Percentiles rank a stretch among this genome's conserved stretches.
Evolutionary conservation across 2,797 vertebrate genomes (phyloP).

Genomic region (Erithacus rubecula): DNA sequence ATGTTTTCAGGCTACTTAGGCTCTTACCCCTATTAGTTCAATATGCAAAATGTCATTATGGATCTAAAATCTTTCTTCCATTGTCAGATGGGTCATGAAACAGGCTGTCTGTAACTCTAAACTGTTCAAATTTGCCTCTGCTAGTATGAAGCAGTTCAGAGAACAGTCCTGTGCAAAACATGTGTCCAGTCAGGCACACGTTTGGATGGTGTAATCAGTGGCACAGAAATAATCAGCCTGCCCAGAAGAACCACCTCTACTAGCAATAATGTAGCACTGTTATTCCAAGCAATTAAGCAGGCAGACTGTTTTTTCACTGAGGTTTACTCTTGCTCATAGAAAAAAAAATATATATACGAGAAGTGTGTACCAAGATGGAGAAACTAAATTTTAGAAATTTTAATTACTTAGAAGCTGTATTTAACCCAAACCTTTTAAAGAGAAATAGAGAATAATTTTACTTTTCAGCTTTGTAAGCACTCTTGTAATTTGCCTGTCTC

Average conservation of each 20-base stretch:
- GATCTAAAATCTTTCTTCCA: neutral
- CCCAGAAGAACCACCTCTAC: neutral
- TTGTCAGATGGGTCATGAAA: neutral
- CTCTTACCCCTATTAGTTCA: neutral
- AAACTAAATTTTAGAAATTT: neutral
- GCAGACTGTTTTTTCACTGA: neutral
- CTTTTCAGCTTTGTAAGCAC: neutral
- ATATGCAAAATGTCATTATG: neutral
- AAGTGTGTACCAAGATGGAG: neutral
- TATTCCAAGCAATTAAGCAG: neutral
- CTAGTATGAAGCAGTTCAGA: neutral
- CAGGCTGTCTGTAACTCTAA: neutral
- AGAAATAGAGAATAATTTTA: neutral
- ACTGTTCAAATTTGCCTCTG: neutral
- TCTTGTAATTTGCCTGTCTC: neutral
- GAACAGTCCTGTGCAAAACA: neutral
- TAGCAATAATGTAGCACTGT: neutral
- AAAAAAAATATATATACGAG: neutral
- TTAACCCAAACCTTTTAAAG: neutral
- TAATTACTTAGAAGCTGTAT: neutral
- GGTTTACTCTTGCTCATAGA: neutral
- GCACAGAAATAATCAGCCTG: neutral
- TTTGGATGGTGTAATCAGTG: neutral
- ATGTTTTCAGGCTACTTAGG: neutral
- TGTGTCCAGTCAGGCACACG: neutral